These are phyloP conservation scores for Mustela nigripes DNA, from an alignment of 2,113 vertebrate genomes.

Conservation along the genomic window DNA sequence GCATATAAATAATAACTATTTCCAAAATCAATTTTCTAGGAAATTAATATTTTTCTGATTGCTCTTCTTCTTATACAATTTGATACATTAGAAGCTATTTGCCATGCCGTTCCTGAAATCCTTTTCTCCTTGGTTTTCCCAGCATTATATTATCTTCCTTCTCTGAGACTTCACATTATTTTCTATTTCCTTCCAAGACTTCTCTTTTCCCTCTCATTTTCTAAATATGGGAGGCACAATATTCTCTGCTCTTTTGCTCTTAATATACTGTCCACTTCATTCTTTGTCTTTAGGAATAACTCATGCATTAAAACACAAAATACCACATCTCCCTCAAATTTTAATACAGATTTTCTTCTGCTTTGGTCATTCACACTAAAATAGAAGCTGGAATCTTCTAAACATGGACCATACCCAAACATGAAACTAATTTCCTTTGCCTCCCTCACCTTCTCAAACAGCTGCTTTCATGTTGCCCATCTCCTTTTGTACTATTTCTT, in stretches of 20 bases:
- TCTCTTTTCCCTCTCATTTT: neutral
- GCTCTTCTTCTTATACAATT: neutral
- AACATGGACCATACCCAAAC: neutral
- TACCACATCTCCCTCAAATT: neutral
- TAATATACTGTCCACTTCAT: neutral
- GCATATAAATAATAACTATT: neutral
- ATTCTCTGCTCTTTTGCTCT: neutral
- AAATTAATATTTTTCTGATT: neutral
- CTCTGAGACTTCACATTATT: fast-evolving
- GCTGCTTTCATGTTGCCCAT: neutral
- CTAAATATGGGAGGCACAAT: fast-evolving
- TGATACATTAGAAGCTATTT: neutral
- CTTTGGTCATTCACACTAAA: neutral
- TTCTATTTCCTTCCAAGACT: neutral
- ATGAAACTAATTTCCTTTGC: neutral
- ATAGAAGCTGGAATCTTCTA: neutral
- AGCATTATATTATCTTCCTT: neutral
- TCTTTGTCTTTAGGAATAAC: constrained; percentile 6
- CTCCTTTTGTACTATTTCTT: neutral
- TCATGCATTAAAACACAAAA: neutral
- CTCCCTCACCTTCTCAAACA: neutral
- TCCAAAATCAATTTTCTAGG: neutral
- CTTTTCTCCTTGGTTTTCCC: neutral
- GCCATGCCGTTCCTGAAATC: neutral
- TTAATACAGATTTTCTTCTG: neutral